These are phyloP conservation scores for Ophraella communa DNA, from an alignment of 2,888 invertebrate species.

Conservation along the genomic window DNA sequence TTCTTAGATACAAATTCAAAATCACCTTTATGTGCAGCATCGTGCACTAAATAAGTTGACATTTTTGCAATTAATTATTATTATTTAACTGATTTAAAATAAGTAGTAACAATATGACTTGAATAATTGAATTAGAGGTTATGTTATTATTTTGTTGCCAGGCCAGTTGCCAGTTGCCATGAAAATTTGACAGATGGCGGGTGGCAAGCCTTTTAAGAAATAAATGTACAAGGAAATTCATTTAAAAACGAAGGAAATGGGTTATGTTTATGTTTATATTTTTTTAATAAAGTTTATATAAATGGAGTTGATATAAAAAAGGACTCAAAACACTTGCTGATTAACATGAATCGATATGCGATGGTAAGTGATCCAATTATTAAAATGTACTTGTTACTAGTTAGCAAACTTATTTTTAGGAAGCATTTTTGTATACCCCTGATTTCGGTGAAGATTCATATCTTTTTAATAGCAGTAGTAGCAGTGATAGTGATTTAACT, in stretches of 20 bases:
- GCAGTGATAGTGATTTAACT: constrained; percentile 27
- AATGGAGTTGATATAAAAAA: no score
- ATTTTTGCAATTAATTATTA: constrained; percentile 10
- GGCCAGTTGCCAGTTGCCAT: no score
- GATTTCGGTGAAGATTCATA: constrained; percentile 32
- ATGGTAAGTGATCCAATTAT: not conserved
- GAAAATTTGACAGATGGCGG: no score
- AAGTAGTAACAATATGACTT: no score
- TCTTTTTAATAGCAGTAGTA: constrained; percentile 31
- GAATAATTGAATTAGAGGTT: no score
- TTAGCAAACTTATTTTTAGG: constrained; percentile 10
- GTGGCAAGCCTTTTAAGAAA: no score
- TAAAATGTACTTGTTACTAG: not conserved
- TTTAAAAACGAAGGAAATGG: no score
- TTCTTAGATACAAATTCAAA: constrained; percentile 69
- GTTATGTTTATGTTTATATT: no score
- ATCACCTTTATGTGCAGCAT: constrained; percentile 77
- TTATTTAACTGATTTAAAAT: no score
- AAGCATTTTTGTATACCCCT: constrained; percentile 31
- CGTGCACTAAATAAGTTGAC: constrained; percentile 58
- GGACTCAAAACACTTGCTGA: not conserved
- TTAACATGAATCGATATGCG: constrained; percentile 1
- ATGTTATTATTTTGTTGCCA: no score
- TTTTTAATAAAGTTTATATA: no score
- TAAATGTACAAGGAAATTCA: no score